Conservation (phyloP, 1,140 invertebrate species). For the Calephelis nemesis region DNA sequence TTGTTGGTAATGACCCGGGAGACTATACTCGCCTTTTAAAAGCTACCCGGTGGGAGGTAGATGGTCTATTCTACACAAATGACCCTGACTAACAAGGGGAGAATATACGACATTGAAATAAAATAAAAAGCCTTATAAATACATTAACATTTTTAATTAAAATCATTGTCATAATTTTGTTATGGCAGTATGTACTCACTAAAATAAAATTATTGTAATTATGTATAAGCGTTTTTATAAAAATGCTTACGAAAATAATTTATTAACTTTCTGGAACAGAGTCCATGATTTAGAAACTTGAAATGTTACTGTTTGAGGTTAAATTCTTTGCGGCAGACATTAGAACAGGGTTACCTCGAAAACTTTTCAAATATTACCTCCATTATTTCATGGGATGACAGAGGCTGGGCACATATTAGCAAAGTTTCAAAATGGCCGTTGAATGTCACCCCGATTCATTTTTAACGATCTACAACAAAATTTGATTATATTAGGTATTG, state of each 20-base stretch:
- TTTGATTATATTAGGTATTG: constrained; percentile 24
- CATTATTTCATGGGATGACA: constrained; percentile 76
- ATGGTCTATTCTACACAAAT: too few relatives aligned
- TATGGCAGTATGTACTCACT: too few relatives aligned
- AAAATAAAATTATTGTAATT: too few relatives aligned
- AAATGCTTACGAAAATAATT: constrained; percentile 7
- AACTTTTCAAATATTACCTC: constrained; percentile 76
- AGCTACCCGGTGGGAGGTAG: too few relatives aligned
- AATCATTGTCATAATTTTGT: too few relatives aligned
- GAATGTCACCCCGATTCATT: constrained; percentile 59
- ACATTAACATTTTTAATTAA: too few relatives aligned
- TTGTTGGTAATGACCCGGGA: too few relatives aligned
- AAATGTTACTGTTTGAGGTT: constrained; percentile 55
- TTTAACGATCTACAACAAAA: constrained; percentile 42
- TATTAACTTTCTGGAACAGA: constrained; percentile 25
- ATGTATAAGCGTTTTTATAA: too few relatives aligned
- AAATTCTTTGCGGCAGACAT: constrained; percentile 64
- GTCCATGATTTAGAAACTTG: constrained; percentile 44
- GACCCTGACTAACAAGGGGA: too few relatives aligned
- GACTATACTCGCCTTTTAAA: too few relatives aligned
- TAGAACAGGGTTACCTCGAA: constrained; percentile 55
- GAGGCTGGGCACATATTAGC: constrained; percentile 75
- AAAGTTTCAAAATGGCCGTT: constrained; percentile 61
- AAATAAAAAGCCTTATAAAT: too few relatives aligned
- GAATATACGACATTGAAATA: too few relatives aligned